phyloP scores from a whole-genome alignment of 2,888 invertebrate genomes.

The Phragmatobia fuliginosa region DNA sequence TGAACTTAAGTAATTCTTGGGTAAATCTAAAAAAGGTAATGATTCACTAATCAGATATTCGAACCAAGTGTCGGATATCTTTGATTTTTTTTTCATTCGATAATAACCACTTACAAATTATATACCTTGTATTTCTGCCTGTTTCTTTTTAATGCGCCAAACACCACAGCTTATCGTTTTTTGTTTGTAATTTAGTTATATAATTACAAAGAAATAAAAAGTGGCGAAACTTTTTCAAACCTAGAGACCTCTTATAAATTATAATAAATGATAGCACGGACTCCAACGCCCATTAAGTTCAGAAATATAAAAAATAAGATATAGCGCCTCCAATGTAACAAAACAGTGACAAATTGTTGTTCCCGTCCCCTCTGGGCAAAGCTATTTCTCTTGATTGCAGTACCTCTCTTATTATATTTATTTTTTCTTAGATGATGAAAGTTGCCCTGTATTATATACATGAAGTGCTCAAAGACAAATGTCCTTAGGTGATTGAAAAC shows the following conservation, averaged over 20 bases:
- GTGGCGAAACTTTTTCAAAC: constrained; percentile 8
- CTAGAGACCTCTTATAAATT: constrained; percentile 47
- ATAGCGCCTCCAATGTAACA: constrained; percentile 43
- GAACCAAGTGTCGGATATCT: no score
- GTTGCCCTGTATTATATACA: not conserved
- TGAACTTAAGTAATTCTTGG: no score
- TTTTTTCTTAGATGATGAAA: not conserved
- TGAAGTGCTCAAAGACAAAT: no score
- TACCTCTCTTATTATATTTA: constrained; percentile 17
- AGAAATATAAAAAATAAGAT: constrained; percentile 55
- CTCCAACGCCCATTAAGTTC: constrained; percentile 50
- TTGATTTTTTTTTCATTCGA: no score
- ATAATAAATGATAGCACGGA: constrained; percentile 53
- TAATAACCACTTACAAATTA: no score
- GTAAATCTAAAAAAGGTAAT: no score
- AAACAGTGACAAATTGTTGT: constrained; percentile 67
- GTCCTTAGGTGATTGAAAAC: no score
- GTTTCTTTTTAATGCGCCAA: no score
- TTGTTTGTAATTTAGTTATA: not conserved
- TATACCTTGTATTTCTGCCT: no score
- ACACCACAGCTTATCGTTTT: not conserved
- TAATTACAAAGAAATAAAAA: not conserved
- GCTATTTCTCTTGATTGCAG: constrained; percentile 63
- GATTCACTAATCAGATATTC: no score
- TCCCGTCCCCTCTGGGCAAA: constrained; percentile 38